Evolutionary conservation across 2,888 invertebrate species (phyloP), one percentile per base, ranked within the genome.

Genomic region (Lasiommata megera): DNA sequence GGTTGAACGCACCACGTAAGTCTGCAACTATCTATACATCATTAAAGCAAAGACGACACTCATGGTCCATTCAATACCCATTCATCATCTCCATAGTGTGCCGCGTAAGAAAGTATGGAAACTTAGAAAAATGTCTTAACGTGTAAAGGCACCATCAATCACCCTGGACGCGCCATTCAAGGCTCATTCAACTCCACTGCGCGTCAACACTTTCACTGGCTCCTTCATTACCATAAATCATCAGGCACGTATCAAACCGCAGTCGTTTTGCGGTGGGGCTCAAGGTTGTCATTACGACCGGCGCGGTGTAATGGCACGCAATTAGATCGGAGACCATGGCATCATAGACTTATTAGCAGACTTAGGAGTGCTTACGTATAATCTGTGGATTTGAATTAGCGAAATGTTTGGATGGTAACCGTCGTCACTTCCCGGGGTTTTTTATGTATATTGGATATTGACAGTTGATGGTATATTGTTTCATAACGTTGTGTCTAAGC

Each of bases 71-170:
- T 51, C 38, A 40, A 3, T 28, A 28, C 16, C 29, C 31, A 31
- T 46, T 46, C 16, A 31, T 31, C 16, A 3, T 12, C 1, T 43
- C 11, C 16, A 46, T 31, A 46, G 29, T 29, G 8, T 14, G 28
- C 23, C 8, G 12, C 14, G 14, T 28, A 60, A 56, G 46, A 70
- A 74, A 72, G 71, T 71, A 73, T 70, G 78, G 69, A 69, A 70
- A 68, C 63, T 67, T 65, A 64, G 64, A 74, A 76, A 77, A 76
- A 38, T 75, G 71, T 69, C 69, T 54, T 44, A 64, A 69, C 70
- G 72, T 82, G 78, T 82, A 84, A 82, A 74, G 76, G 65, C 66
- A 60, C 70, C 84, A 86, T 87, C 80, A 85, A 87, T 88, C 87
- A 86, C 72, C 57, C 65, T 60, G 63, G 65, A 66, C 62, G 61